Evolutionary conservation across 2,113 vertebrate genomes (phyloP), one percentile per base, ranked within the genome.

Genomic region (Triplophysa dalaica): DNA sequence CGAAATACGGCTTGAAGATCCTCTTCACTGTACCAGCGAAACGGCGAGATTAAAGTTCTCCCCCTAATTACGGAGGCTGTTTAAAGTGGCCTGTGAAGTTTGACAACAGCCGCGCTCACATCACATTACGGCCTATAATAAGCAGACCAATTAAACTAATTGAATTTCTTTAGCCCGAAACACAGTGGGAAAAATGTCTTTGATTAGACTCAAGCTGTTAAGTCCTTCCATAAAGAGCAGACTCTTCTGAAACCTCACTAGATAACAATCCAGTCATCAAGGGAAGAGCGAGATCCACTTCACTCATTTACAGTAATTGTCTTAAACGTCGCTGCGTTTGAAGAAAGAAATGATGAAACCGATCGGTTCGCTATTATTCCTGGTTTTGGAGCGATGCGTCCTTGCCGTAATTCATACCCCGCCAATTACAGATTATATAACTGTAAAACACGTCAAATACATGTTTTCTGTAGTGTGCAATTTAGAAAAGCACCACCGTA

Each of bases 81-180:
- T 87, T 74, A 87, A 88, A 90, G 84, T 86, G 81, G 81, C 81
- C 87, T 87, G 85, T 87, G 85, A 90, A 90, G 88, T 90, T 90
- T 90, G 89, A 89, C 85, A 83, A 90, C 87, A 89, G 86, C 75
- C 48, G 83, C 84, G 82, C 86, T 88, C 82, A 86, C 85, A 86
- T 84, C 78, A 85, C 87, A 86, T 89, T 88, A 89, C 85, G 83
- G 78, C 81, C 80, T 76, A 85, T 89, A 90, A 90, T 89, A 89
- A 89, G 85, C 85, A 89, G 86, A 83, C 89, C 89, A 92, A 89
- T 90, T 92, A 91, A 85, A 85, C 87, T 90, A 91, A 91, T 90
- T 91, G 87, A 90, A 90, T 90, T 89, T 90, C 86, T 86, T 90
- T 88, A 86, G 90, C 87, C 86, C 79, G 85, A 88, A 83, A 90